Evolutionary conservation across 2,113 vertebrate genomes (phyloP).

Genomic region (Notiomystis cincta): DNA sequence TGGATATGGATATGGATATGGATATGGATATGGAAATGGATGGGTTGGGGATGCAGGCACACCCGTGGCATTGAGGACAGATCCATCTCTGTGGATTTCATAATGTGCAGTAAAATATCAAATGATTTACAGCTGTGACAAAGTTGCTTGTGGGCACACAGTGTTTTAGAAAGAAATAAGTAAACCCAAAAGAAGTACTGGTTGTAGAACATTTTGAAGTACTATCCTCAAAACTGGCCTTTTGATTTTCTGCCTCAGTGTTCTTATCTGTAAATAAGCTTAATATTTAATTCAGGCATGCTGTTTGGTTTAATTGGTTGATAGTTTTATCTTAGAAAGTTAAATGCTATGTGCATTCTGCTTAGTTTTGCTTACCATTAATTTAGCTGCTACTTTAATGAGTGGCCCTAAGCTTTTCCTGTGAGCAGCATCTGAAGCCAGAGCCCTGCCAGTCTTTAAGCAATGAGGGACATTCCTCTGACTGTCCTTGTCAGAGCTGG

Average conservation of each 20-base stretch:
- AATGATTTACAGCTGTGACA: not conserved
- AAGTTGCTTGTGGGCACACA: not conserved
- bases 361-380: constrained; percentile 16
- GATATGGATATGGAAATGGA: not conserved
- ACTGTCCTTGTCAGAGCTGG: not conserved
- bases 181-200: not conserved
- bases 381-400: constrained; percentile 18
- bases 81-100: not conserved
- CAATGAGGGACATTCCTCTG: not conserved
- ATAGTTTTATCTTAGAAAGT: constrained; percentile 20
- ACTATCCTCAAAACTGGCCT: not conserved
- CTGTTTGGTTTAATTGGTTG: constrained; percentile 21
- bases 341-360: constrained; percentile 9
- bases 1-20: not conserved
- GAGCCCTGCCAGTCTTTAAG: not conserved
- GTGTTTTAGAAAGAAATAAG: not conserved
- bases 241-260: not conserved
- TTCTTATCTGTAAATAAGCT: constrained; percentile 25
- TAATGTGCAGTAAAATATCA: not conserved
- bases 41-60: not conserved
- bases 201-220: not conserved
- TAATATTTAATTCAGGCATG: constrained; percentile 19
- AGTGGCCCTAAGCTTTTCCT: constrained; percentile 4
- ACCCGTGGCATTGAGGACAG: fast-evolving
- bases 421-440: not conserved